phyloP scores from a whole-genome alignment of 2,797 vertebrate species.

The Gallinago solitaria region DNA sequence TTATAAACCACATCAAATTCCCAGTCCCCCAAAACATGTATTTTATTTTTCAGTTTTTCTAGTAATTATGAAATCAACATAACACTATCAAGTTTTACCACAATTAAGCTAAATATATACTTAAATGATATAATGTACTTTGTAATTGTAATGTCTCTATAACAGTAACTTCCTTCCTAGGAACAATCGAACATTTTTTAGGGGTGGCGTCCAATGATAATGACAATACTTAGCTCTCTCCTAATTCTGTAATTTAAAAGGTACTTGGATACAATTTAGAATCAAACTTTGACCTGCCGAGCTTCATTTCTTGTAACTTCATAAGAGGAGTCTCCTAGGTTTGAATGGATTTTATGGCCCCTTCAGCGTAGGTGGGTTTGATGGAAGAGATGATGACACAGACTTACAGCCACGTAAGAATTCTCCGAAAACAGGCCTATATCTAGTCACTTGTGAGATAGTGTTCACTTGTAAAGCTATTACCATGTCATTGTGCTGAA shows the following conservation, averaged over 20 bases:
- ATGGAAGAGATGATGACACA: neutral
- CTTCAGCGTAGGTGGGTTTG: neutral
- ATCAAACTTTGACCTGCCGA: neutral
- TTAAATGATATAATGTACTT: constrained; percentile 31
- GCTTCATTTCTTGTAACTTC: neutral
- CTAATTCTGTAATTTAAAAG: neutral
- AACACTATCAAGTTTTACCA: constrained; percentile 54
- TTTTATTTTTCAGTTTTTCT: constrained; percentile 58
- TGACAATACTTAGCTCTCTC: neutral
- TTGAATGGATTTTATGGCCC: neutral
- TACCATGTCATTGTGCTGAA: neutral
- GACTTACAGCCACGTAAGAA: neutral
- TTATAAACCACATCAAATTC: constrained; percentile 65
- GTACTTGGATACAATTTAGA: neutral
- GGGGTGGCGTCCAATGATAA: neutral
- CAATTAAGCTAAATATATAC: constrained; percentile 59
- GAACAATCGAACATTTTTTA: neutral
- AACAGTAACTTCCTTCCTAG: neutral
- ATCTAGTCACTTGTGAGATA: neutral
- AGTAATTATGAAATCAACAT: constrained; percentile 61
- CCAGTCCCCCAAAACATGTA: constrained; percentile 53
- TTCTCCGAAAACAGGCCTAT: neutral
- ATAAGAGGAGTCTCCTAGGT: neutral
- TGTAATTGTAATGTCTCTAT: constrained; percentile 46
- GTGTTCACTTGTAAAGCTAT: neutral